Evolutionary conservation across 2,797 vertebrate species (phyloP), one percentile per base, ranked within the genome.

Genomic region (Synanceia verrucosa): DNA sequence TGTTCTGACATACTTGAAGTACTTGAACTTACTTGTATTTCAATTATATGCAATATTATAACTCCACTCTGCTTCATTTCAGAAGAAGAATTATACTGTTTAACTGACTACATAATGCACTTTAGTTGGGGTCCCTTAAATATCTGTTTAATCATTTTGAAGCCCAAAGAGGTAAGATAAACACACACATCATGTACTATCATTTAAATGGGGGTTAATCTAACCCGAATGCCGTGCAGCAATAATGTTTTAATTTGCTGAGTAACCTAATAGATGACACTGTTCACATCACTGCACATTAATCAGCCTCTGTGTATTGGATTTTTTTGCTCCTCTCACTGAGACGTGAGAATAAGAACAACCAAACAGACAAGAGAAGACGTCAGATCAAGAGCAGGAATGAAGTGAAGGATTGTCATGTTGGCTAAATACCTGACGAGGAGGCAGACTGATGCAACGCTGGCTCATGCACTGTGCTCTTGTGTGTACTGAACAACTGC

Each of bases 381-480:
- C 2, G 1, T 67, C 29, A 65, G 39, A 57, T 44, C 21, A n/a
- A 53, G 41, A 65, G 28, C 19, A 10, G 47, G 41, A 48, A 14
- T 1, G 4, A 66, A 36, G 3, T 34, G 6, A 28, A 43, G 60
- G n/a, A 34, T 56, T 24, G n/a, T 63, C 16, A 36, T 39, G 53
- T 52, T 9, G 4, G 10, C n/a, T 58, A 33, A 85, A 82, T 23
- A 34, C 51, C 26, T 57, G 31, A 41, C 53, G n/a, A 51, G 13
- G 13, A 9, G 23, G 56, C 23, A 33, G 37, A 56, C 33, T 53
- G 62, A 70, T 11, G 43, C 36, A 60, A 57, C 24, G 23, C 47
- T 3, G 11, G 41, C 28, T 26, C 8, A 2, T 44, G 23, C 16
- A 6, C 31, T 43, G 53, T 37, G 37, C n/a, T n/a, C n/a, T n/a